These are phyloP conservation scores for Tetragnatha versicolor DNA, from an alignment of 1,140 invertebrate genomes.

Conservation along the genomic window DNA sequence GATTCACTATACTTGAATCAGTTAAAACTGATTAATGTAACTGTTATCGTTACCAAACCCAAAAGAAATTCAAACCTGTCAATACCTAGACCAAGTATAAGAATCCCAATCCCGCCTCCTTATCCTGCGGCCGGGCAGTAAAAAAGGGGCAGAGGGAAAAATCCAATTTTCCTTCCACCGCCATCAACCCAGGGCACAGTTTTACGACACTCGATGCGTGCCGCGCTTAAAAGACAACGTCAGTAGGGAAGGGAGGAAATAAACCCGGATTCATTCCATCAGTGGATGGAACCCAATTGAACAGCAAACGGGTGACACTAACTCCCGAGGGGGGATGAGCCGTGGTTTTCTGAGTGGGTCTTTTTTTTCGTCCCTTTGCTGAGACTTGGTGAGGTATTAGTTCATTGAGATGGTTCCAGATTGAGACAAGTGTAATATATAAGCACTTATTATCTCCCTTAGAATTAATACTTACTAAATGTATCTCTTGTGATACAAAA, in stretches of 20 bases:
- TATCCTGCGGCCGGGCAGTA: neutral
- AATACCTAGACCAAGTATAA: no score
- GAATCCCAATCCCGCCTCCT: neutral
- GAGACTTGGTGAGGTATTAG: constrained; percentile 6
- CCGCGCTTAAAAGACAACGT: constrained; percentile 26
- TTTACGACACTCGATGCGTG: constrained; percentile 45
- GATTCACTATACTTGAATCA: no score
- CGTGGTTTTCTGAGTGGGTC: neutral
- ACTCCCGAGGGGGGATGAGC: neutral
- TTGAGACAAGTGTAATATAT: no score
- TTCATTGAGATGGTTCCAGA: no score
- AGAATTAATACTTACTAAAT: no score
- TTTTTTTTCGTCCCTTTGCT: neutral
- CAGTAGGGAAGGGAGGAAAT: neutral
- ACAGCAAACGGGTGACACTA: constrained; percentile 36
- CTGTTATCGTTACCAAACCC: no score
- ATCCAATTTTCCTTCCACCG: constrained; percentile 34
- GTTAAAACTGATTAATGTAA: no score
- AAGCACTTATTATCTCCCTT: no score
- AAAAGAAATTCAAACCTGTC: no score
- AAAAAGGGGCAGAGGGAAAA: constrained; percentile 3
- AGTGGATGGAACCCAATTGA: constrained; percentile 45
- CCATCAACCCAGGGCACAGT: constrained; percentile 36
- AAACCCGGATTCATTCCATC: constrained; percentile 28
- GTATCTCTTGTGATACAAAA: no score